Percentiles rank a stretch among this genome's conserved stretches.
Conservation (phyloP, 2,113 vertebrate genomes). For the Lepisosteus oculatus region DNA sequence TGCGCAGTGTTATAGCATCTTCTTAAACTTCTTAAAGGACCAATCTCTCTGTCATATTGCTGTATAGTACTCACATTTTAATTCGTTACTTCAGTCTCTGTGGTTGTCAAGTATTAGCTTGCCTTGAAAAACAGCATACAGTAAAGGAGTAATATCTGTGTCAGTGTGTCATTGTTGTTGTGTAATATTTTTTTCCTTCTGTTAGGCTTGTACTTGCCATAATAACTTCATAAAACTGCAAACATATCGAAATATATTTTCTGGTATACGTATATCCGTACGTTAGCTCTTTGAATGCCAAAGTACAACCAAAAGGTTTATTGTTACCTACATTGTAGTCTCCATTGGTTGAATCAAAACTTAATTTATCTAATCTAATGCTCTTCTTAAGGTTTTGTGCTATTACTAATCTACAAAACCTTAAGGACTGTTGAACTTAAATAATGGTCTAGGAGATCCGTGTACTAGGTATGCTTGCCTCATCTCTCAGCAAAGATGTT, state of each 20-base stretch:
- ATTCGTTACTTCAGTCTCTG: conserved; percentile 32
- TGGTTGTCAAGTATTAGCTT: conserved; percentile 44
- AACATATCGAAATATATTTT: conserved; percentile 45
- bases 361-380: too few species aligned
- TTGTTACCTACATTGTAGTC: too few species aligned
- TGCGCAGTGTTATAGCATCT: conserved; percentile 24
- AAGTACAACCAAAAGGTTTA: too few species aligned
- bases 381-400: too few species aligned
- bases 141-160: conserved; percentile 15
- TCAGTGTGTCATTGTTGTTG: conserved; percentile 34
- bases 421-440: too few species aligned
- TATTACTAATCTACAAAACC: too few species aligned
- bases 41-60: conserved; percentile 51
- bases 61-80: conserved; percentile 35
- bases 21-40: conserved; percentile 51
- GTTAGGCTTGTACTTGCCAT: conserved; percentile 47
- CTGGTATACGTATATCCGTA: not conserved
- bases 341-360: too few species aligned
- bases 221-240: conserved; percentile 58
- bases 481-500: too few species aligned
- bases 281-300: too few species aligned
- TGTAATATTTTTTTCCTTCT: conserved; percentile 40
- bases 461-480: too few species aligned
- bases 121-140: conserved; percentile 35
- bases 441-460: too few species aligned